Conservation (phyloP, 1,140 invertebrate species). For the Cydia splendana region DNA sequence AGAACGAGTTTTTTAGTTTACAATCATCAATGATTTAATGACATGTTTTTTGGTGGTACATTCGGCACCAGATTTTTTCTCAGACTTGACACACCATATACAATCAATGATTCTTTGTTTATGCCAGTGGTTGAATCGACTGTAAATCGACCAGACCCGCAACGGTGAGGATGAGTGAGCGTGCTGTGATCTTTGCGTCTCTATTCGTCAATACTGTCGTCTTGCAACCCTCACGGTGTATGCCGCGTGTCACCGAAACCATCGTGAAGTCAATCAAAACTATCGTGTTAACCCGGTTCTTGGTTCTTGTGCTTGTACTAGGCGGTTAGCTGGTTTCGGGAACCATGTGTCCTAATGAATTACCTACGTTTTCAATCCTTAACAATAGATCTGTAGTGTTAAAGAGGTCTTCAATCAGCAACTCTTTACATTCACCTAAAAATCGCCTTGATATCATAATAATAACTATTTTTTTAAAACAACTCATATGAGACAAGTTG, state of each 20-base stretch:
- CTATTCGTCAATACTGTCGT: constrained; percentile 35
- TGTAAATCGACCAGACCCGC: neutral
- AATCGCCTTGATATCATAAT: too few relatives aligned
- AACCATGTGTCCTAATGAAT: neutral
- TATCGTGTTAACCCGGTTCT: neutral
- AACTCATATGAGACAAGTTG: too few relatives aligned
- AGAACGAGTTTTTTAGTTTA: too few relatives aligned
- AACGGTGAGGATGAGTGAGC: constrained; percentile 36
- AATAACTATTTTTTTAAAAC: too few relatives aligned
- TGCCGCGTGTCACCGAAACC: constrained; percentile 38
- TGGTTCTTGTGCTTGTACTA: neutral
- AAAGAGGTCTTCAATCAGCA: too few relatives aligned
- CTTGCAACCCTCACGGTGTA: constrained; percentile 45
- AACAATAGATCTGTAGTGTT: too few relatives aligned
- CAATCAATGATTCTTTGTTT: too few relatives aligned
- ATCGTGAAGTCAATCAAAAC: neutral
- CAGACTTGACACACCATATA: too few relatives aligned
- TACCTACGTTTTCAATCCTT: neutral
- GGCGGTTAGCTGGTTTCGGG: neutral
- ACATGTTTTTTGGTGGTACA: too few relatives aligned
- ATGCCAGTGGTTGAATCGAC: neutral
- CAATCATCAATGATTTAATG: too few relatives aligned
- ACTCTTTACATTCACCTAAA: too few relatives aligned
- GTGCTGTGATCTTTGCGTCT: constrained; percentile 38
- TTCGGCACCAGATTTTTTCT: too few relatives aligned